phyloP scores from a whole-genome alignment of 1,140 invertebrate species.

The Chionoecetes opilio region DNA sequence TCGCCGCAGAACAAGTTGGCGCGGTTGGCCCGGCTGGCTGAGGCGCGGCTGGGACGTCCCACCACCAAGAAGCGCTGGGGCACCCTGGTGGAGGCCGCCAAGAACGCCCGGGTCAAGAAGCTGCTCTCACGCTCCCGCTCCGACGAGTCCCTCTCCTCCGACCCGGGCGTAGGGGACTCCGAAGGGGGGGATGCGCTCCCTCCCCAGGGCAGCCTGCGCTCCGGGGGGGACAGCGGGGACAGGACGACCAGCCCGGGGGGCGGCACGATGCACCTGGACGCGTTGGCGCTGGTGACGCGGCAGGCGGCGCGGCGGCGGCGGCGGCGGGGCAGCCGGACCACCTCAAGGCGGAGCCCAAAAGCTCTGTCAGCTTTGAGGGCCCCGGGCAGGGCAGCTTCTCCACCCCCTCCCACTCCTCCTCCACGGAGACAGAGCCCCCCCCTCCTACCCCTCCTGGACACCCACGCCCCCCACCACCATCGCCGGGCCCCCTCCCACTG shows the following conservation, averaged over 20 bases:
- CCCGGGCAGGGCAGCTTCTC: constrained; percentile 36
- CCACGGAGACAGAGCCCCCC: constrained; percentile 66
- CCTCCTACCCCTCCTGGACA: constrained; percentile 61
- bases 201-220: constrained; percentile 59
- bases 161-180: constrained; percentile 68
- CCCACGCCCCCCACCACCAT: constrained; percentile 46
- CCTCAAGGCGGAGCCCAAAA: constrained; percentile 61
- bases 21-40: constrained; percentile 86
- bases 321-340: background rate
- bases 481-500: background rate
- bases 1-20: constrained; percentile 82
- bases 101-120: constrained; percentile 81
- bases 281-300: constrained; percentile 53
- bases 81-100: constrained; percentile 81
- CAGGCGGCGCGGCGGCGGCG: constrained; percentile 31
- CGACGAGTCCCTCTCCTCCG: constrained; percentile 80
- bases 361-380: constrained; percentile 76
- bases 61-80: constrained; percentile 87
- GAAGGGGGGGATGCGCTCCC: constrained; percentile 47
- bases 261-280: constrained; percentile 69
- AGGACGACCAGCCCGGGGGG: background rate
- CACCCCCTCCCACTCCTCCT: constrained; percentile 70
- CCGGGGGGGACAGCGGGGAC: constrained; percentile 31
- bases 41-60: constrained; percentile 93
- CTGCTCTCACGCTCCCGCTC: constrained; percentile 80